phyloP scores from a whole-genome alignment of 2,888 invertebrate genomes.

The Seira musarum region DNA sequence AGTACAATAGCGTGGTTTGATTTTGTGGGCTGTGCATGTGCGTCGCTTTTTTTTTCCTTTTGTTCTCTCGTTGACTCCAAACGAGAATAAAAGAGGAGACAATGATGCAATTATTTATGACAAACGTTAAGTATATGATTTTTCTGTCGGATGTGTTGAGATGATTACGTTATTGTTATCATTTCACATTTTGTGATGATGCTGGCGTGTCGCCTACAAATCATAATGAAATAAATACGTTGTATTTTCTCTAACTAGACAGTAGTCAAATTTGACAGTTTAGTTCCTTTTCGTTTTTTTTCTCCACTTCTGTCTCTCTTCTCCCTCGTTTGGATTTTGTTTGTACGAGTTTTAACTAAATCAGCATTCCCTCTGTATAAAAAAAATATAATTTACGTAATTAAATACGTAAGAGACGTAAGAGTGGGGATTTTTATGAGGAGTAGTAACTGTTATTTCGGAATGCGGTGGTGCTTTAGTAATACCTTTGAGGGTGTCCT shows the following conservation, averaged over 20 bases:
- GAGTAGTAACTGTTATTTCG: constrained; percentile 3
- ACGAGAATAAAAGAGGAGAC: constrained; percentile 35
- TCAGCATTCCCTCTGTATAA: no score
- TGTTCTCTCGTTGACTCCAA: constrained; percentile 37
- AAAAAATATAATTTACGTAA: no score
- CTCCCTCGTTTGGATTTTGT: no score
- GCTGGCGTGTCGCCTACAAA: constrained; percentile 38
- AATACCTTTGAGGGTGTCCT: constrained; percentile 45
- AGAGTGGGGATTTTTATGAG: no score
- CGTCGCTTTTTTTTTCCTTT: constrained; percentile 29
- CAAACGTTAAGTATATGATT: constrained; percentile 60
- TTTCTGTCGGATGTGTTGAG: constrained; percentile 46
- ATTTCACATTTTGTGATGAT: constrained; percentile 3
- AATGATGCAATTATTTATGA: constrained; percentile 60
- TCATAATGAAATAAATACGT: constrained; percentile 50
- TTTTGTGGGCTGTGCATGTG: not conserved
- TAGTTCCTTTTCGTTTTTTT: constrained; percentile 38
- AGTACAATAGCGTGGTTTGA: no score
- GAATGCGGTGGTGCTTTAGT: constrained; percentile 28
- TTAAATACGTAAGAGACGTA: no score
- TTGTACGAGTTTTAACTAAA: no score
- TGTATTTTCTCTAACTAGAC: constrained; percentile 34
- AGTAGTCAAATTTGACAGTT: constrained; percentile 57
- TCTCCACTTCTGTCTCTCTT: not conserved
- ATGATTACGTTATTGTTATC: constrained; percentile 54